Evolutionary conservation across 2,888 invertebrate genomes (phyloP).

Genomic region (Lasioglossum zephyrum): DNA sequence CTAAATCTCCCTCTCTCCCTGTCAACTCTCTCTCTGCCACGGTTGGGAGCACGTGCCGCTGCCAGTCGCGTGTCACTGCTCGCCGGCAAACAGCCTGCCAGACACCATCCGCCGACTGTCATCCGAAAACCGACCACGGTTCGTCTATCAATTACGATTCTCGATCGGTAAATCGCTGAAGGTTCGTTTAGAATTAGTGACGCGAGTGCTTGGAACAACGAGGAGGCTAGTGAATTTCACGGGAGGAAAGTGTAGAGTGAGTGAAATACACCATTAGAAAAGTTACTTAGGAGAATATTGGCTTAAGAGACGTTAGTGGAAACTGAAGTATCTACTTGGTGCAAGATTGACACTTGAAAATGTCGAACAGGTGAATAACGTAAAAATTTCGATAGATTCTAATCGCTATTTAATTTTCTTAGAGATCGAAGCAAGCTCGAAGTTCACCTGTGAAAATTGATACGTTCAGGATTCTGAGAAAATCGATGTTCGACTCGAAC

Average conservation of each 20-base stretch:
- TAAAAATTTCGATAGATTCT: no score
- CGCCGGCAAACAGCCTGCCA: slow-evolving; percentile 20
- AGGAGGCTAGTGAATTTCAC: neutral
- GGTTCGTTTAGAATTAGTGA: neutral
- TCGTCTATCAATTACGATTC: neutral
- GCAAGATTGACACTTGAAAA: neutral
- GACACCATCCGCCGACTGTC: neutral
- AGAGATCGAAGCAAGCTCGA: neutral
- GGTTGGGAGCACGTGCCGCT: slow-evolving; percentile 51
- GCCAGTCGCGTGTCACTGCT: slow-evolving; percentile 63
- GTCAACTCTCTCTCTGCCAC: neutral
- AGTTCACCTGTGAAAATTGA: neutral
- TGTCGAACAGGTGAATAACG: neutral
- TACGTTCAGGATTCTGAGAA: neutral
- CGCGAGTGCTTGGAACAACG: neutral
- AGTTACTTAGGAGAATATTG: neutral
- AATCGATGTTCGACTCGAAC: neutral
- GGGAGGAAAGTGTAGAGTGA: neutral
- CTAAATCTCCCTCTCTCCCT: slow-evolving; percentile 15
- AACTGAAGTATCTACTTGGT: neutral
- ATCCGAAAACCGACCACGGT: neutral
- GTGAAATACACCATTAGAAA: neutral
- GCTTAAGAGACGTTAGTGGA: neutral
- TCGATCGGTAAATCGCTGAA: neutral
- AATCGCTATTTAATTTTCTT: no score